Conservation (phyloP, 2,797 vertebrate genomes). For the Artibeus jamaicensis region DNA sequence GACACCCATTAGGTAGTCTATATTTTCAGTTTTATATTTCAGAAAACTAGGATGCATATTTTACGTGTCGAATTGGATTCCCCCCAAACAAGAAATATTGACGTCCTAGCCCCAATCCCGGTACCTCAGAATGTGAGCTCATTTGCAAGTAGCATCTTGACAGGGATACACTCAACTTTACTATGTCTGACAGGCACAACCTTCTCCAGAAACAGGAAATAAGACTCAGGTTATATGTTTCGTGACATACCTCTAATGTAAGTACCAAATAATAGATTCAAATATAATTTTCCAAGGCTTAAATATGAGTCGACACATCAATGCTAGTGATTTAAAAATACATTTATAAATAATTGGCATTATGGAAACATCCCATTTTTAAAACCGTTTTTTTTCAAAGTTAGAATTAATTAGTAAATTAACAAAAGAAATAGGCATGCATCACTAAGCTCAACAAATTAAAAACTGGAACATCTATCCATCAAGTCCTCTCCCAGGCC, state of each 20-base stretch:
- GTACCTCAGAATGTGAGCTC: background rate
- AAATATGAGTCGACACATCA: background rate
- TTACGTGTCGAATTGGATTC: background rate
- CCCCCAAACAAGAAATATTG: background rate
- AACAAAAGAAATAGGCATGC: conserved; percentile 28
- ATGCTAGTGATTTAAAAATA: background rate
- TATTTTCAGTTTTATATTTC: background rate
- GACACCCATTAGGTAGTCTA: background rate
- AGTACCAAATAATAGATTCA: background rate
- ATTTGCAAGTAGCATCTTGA: background rate
- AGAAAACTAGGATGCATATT: background rate
- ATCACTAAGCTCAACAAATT: conserved; percentile 46
- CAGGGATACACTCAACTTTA: background rate
- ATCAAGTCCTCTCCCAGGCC: background rate
- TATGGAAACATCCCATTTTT: background rate
- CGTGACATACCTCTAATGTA: background rate
- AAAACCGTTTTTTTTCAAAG: background rate
- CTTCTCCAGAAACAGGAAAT: background rate
- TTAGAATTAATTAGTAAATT: conserved; percentile 54
- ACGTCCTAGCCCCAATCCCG: background rate
- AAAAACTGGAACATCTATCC: background rate
- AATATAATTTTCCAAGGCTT: background rate
- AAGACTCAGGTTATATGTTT: background rate
- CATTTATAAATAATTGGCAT: background rate
- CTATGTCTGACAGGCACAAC: background rate